phyloP scores from a whole-genome alignment of 1,140 invertebrate species.

The Teleopsis dalmanni region DNA sequence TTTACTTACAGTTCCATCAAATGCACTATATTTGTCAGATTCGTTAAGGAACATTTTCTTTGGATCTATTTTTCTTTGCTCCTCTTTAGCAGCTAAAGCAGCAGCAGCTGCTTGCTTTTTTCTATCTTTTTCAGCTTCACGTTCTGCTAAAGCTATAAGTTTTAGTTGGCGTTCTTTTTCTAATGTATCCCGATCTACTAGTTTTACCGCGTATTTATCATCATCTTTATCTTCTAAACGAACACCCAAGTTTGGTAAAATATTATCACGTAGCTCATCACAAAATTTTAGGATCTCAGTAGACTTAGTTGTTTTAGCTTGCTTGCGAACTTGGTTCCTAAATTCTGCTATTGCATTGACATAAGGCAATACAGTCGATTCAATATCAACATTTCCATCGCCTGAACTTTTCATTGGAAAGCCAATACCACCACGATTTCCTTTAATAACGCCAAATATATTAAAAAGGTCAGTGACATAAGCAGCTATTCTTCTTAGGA shows the following conservation, averaged over 20 bases:
- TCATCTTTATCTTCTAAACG: conserved; percentile 81
- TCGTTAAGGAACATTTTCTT: conserved; percentile 77
- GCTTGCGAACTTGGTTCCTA: conserved; percentile 69
- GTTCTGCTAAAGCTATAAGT: conserved; percentile 67
- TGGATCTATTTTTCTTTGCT: conserved; percentile 73
- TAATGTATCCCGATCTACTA: conserved; percentile 72
- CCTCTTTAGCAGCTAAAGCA: conserved; percentile 67
- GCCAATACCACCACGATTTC: conserved; percentile 63
- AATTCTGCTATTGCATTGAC: conserved; percentile 79
- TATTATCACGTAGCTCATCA: conserved; percentile 79
- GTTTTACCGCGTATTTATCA: conserved; percentile 49
- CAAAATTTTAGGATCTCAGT: conserved; percentile 75
- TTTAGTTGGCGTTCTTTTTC: conserved; percentile 79
- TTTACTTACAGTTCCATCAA: conserved; percentile 76
- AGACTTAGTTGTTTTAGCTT: conserved; percentile 66
- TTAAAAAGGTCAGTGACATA: conserved; percentile 84
- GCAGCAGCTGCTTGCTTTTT: conserved; percentile 71
- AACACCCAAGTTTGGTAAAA: conserved; percentile 85
- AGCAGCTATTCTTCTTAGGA: conserved; percentile 60
- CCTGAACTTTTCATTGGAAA: conserved; percentile 57
- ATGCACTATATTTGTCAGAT: conserved; percentile 87
- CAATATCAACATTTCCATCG: conserved; percentile 49
- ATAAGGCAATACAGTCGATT: conserved; percentile 81
- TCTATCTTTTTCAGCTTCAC: conserved; percentile 63
- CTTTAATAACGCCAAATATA: conserved; percentile 79